phyloP scores from a whole-genome alignment of 2,113 vertebrate genomes.

The Cairina moschata region DNA sequence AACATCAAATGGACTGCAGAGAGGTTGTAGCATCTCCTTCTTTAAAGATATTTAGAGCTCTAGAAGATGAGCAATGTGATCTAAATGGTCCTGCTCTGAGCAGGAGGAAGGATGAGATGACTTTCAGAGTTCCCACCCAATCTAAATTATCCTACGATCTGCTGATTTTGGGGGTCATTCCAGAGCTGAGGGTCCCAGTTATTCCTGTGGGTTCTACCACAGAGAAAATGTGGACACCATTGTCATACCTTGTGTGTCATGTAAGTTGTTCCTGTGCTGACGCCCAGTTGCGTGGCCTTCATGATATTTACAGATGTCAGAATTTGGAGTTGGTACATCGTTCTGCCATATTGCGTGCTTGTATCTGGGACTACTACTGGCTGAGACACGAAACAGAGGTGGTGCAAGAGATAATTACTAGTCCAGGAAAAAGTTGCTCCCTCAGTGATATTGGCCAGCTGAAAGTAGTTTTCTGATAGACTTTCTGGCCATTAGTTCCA shows the following conservation, averaged over 20 bases:
- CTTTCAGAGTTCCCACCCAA: not conserved
- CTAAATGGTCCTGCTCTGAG: not conserved
- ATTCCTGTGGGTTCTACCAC: not conserved
- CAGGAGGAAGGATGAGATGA: no score
- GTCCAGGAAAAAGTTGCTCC: slow-evolving; percentile 8
- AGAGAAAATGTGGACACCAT: not conserved
- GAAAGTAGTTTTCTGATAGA: slow-evolving; percentile 17
- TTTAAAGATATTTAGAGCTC: no score
- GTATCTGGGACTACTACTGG: not conserved
- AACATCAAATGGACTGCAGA: not conserved
- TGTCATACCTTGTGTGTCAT: not conserved
- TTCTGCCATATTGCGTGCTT: not conserved
- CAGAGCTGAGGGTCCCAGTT: not conserved
- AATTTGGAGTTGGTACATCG: not conserved
- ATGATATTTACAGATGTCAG: not conserved
- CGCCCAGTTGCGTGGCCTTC: not conserved
- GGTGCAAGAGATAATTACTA: not conserved
- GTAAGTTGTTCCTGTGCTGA: not conserved
- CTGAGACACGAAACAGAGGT: not conserved
- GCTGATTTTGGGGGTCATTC: not conserved
- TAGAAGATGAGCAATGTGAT: not conserved
- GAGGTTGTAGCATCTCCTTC: not conserved
- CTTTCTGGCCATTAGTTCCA: slow-evolving; percentile 1
- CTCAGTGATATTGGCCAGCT: not conserved
- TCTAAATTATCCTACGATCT: not conserved